phyloP scores from a whole-genome alignment of 2,888 invertebrate genomes.

The Brachyopa scutellaris region DNA sequence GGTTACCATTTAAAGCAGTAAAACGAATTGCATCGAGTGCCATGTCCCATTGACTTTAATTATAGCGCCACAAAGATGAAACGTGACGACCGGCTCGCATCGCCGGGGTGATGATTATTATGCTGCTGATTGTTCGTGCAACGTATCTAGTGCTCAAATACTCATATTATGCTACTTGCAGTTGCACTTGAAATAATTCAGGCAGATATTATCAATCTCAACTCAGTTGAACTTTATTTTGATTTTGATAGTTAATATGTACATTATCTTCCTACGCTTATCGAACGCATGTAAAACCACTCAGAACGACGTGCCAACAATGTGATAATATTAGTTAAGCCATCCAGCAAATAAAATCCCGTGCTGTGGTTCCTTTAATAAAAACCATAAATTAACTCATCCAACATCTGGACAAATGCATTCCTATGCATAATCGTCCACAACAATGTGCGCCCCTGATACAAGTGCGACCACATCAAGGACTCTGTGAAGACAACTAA shows the following conservation, averaged over 20 bases:
- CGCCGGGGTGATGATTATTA: slow-evolving; percentile 39
- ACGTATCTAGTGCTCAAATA: too few species aligned
- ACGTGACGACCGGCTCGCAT: slow-evolving; percentile 45
- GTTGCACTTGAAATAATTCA: too few species aligned
- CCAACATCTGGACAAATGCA: slow-evolving; percentile 70
- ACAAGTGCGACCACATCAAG: slow-evolving; percentile 46
- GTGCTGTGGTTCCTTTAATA: slow-evolving; percentile 56
- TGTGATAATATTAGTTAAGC: slow-evolving; percentile 56
- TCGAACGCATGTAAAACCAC: slow-evolving; percentile 28
- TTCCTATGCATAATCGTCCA: slow-evolving; percentile 57
- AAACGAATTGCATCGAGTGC: slow-evolving; percentile 49
- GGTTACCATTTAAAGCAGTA: slow-evolving; percentile 57
- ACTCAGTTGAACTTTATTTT: slow-evolving; percentile 46
- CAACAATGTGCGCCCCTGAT: slow-evolving; percentile 44
- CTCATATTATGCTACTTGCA: too few species aligned
- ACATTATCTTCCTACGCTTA: background rate
- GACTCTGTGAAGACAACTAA: slow-evolving; percentile 43
- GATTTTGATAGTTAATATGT: slow-evolving; percentile 33
- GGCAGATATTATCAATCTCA: too few species aligned
- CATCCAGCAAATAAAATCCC: slow-evolving; percentile 43
- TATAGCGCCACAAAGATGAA: slow-evolving; percentile 48
- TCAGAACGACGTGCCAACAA: slow-evolving; percentile 48
- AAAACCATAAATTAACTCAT: slow-evolving; percentile 68
- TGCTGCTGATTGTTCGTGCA: too few species aligned
- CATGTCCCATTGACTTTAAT: slow-evolving; percentile 52